Percentiles rank a stretch among this genome's conserved stretches.
phyloP scores from a whole-genome alignment of 2,888 invertebrate species.

The Oscheius sp. region DNA sequence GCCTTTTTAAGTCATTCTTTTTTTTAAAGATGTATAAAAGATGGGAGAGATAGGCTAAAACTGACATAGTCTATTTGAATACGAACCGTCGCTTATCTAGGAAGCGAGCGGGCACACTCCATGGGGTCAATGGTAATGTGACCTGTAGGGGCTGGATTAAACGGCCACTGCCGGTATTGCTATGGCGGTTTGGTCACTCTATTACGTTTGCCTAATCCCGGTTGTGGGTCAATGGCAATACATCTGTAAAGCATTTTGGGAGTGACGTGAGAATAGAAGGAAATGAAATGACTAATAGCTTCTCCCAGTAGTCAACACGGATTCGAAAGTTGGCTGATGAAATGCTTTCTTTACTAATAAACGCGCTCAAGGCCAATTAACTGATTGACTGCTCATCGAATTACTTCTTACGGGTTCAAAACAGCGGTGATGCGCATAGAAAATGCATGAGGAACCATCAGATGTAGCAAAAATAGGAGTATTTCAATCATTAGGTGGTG shows the following conservation, averaged over 20 bases:
- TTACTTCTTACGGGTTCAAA: background rate
- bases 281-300: too few species aligned
- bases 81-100: too few species aligned
- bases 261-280: background rate
- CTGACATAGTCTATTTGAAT: too few species aligned
- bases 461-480: background rate
- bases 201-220: conserved; percentile 27
- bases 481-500: background rate
- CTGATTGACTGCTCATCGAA: too few species aligned
- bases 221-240: conserved; percentile 19
- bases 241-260: background rate
- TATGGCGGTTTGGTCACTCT: conserved; percentile 11
- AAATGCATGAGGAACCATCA: conserved; percentile 19
- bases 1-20: background rate
- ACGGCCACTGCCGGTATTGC: conserved; percentile 18
- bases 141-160: conserved; percentile 25
- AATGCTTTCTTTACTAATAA: too few species aligned
- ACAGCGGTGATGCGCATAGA: background rate
- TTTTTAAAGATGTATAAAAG: background rate
- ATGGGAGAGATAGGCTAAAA: background rate
- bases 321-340: too few species aligned
- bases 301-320: too few species aligned
- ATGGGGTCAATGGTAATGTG: conserved; percentile 22
- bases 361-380: too few species aligned
- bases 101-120: background rate